A percentile compares a stretch with the other conserved stretches of the same genome.
Conservation (phyloP, 2,797 vertebrate species). For the Vultur gryphus region DNA sequence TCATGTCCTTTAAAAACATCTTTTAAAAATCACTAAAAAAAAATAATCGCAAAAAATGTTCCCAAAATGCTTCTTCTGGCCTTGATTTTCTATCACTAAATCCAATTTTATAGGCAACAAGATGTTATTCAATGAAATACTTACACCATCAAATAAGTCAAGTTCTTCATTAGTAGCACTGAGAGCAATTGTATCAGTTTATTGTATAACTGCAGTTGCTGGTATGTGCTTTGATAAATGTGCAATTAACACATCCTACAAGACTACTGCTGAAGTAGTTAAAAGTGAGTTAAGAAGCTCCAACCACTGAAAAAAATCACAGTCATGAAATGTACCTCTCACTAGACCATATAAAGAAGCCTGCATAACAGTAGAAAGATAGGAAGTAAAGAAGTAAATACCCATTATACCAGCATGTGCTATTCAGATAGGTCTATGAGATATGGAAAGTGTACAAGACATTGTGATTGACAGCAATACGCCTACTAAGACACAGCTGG, state of each 20-base stretch:
- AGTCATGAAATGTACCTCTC: not conserved
- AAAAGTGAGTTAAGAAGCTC: not conserved
- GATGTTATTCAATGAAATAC: not conserved
- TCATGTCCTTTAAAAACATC: not conserved
- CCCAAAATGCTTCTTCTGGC: not conserved
- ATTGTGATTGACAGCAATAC: not conserved
- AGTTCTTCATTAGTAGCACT: not conserved
- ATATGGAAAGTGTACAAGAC: not conserved
- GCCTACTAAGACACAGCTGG: not conserved
- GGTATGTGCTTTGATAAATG: not conserved
- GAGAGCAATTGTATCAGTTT: not conserved
- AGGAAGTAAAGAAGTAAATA: not conserved
- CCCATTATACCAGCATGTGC: not conserved
- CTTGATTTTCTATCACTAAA: not conserved
- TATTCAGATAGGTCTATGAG: not conserved
- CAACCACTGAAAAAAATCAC: not conserved
- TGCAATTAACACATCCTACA: not conserved
- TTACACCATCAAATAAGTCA: not conserved
- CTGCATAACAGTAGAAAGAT: not conserved
- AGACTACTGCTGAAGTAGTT: not conserved
- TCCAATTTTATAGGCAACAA: not conserved
- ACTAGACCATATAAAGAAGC: not conserved
- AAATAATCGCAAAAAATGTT: not conserved
- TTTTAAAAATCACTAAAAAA: not conserved
- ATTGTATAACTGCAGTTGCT: not conserved